phyloP scores from a whole-genome alignment of 2,113 vertebrate genomes.

The Cyanistes caeruleus region DNA sequence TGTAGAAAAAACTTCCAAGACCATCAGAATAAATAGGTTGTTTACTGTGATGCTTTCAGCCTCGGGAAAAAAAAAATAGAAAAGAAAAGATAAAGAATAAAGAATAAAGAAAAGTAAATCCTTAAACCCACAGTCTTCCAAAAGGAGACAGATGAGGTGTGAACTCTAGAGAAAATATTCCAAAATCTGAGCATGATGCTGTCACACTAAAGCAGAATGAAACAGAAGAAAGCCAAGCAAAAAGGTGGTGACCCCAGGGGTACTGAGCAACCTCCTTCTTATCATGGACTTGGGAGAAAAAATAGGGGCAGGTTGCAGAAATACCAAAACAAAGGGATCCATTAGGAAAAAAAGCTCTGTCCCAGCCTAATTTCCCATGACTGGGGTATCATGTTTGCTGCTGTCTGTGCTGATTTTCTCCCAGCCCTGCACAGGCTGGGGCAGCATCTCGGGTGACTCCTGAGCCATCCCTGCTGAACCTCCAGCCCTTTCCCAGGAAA shows the following conservation, averaged over 20 bases:
- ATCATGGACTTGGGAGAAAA: background rate
- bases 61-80: background rate
- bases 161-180: slow-evolving; percentile 24
- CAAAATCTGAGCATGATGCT: background rate
- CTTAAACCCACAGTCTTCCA: background rate
- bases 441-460: background rate
- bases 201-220: background rate
- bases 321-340: background rate
- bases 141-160: slow-evolving; percentile 2
- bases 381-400: background rate
- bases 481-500: background rate
- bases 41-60: slow-evolving; percentile 49
- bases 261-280: background rate
- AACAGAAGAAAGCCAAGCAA: background rate
- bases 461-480: accelerated
- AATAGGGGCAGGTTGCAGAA: background rate
- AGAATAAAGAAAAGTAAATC: slow-evolving; percentile 32
- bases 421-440: accelerated
- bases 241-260: background rate
- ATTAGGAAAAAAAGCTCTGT: background rate
- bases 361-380: background rate
- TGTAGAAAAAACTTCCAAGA: slow-evolving; percentile 49
- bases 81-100: background rate
- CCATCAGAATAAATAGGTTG: slow-evolving; percentile 57
- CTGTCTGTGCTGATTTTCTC: background rate